These are phyloP conservation scores for Rhombomys opimus DNA, from an alignment of 2,113 vertebrate species.

Conservation along the genomic window DNA sequence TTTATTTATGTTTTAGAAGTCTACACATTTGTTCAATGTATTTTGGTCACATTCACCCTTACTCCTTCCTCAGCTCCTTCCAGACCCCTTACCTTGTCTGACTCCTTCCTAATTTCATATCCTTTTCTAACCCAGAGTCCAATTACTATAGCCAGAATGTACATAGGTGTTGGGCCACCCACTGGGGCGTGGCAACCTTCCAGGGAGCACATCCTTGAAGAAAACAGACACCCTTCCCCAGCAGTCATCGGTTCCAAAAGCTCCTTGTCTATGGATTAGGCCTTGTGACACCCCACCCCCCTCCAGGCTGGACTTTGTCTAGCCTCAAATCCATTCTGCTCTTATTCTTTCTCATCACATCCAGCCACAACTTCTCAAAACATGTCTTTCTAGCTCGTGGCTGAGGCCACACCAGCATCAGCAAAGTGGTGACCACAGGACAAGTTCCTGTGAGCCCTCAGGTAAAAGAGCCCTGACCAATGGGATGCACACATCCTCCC, in stretches of 20 bases:
- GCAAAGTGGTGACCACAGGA: not conserved
- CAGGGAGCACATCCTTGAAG: not conserved
- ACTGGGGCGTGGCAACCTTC: too few relatives aligned
- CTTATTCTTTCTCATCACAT: not conserved
- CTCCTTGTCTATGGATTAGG: not conserved
- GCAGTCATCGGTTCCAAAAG: not conserved
- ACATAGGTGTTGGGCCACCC: not conserved
- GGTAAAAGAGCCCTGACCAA: not conserved
- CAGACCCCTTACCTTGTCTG: too few relatives aligned
- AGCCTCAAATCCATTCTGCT: not conserved
- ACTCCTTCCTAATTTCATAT: not conserved
- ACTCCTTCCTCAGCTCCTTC: not conserved
- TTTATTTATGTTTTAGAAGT: not conserved
- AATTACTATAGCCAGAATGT: too few relatives aligned
- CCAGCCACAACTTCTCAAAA: not conserved
- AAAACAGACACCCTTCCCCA: not conserved
- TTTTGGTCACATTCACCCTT: not conserved
- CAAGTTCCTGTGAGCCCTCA: not conserved
- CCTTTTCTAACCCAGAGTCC: not conserved
- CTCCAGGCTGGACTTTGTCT: not conserved
- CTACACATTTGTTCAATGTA: not conserved
- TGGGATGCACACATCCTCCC: not conserved
- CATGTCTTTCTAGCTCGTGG: not conserved
- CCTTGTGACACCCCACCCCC: not conserved
- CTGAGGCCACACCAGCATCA: not conserved